These are phyloP conservation scores for Podocnemis expansa DNA, from an alignment of 2,113 vertebrate species.

Conservation along the genomic window DNA sequence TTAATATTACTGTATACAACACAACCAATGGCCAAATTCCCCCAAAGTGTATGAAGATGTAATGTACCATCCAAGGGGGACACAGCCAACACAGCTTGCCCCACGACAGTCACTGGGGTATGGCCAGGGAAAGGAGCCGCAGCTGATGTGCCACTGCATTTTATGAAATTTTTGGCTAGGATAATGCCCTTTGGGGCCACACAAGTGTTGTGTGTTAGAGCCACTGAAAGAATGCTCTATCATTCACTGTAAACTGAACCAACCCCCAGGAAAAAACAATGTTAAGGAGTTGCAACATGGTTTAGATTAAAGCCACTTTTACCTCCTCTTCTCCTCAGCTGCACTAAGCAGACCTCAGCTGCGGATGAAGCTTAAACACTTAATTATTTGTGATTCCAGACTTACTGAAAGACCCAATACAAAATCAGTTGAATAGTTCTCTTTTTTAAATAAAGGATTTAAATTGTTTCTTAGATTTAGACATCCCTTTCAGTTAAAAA, in stretches of 20 bases:
- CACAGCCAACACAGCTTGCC: neutral
- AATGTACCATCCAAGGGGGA: too few species aligned
- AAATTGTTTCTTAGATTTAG: neutral
- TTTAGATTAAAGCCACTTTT: constrained; percentile 5
- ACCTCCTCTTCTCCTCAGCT: neutral
- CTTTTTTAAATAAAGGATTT: neutral
- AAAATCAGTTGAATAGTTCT: neutral
- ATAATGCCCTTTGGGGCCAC: fast-evolving
- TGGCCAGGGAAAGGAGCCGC: neutral
- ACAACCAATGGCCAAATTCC: too few species aligned
- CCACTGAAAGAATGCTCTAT: neutral
- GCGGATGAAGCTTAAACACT: neutral
- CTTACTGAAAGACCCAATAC: neutral
- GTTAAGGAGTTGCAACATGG: neutral
- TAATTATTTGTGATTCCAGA: neutral
- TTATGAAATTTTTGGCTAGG: neutral
- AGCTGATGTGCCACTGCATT: fast-evolving
- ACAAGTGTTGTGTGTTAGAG: fast-evolving
- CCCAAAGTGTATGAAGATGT: too few species aligned
- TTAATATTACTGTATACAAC: too few species aligned
- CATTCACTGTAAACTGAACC: neutral
- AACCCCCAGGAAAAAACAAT: neutral
- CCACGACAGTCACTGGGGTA: fast-evolving
- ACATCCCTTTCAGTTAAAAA: neutral
- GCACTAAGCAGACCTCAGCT: neutral